Conservation (phyloP, 2,113 vertebrate genomes). For the Epinephelus cyanopodus region DNA sequence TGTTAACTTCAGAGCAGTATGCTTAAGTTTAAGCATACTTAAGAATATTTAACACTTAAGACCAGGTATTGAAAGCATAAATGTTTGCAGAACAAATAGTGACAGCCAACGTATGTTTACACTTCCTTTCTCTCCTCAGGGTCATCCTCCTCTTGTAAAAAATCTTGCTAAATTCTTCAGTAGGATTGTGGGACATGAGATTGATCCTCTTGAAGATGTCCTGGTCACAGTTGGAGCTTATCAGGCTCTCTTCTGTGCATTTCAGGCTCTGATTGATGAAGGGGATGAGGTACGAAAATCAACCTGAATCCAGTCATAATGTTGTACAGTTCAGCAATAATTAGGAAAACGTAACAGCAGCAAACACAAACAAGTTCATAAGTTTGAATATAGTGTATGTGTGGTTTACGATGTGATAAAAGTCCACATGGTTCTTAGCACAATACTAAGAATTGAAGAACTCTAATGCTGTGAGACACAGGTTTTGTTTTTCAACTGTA, state of each 20-base stretch:
- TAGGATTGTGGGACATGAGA: conserved; percentile 86
- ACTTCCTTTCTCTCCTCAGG: conserved; percentile 80
- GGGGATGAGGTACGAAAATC: conserved; percentile 90
- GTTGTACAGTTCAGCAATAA: not conserved
- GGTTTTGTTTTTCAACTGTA: too few relatives aligned
- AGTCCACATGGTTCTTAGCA: too few relatives aligned
- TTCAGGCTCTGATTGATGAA: conserved; percentile 92
- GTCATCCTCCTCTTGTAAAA: conserved; percentile 90
- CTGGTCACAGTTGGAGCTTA: conserved; percentile 95
- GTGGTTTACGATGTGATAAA: not conserved
- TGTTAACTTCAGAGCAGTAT: not conserved
- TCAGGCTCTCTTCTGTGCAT: conserved; percentile 91
- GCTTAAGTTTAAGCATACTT: not conserved
- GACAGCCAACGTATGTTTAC: not conserved
- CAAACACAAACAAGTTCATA: not conserved
- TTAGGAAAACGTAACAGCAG: not conserved
- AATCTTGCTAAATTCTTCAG: conserved; percentile 90
- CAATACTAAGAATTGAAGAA: too few relatives aligned
- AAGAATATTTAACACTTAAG: too few relatives aligned
- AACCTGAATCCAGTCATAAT: not conserved
- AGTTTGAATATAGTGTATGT: not conserved
- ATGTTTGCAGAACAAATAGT: not conserved
- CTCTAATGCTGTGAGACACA: too few relatives aligned
- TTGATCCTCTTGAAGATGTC: conserved; percentile 89
- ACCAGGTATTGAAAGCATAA: not conserved